Evolutionary conservation across 2,888 invertebrate species (phyloP).

Genomic region (Spisula subtruncata): DNA sequence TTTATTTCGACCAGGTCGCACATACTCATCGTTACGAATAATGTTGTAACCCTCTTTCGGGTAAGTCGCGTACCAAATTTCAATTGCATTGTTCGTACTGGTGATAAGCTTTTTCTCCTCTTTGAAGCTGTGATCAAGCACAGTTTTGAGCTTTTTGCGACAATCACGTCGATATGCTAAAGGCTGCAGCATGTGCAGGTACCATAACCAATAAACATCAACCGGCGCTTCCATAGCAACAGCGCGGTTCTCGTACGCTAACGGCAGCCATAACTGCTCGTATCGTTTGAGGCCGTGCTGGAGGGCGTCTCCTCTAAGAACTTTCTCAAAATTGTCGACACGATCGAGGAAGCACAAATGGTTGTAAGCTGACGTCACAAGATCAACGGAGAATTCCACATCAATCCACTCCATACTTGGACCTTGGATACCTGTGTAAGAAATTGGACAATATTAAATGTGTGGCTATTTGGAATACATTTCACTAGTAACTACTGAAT

Average conservation of each 20-base stretch:
- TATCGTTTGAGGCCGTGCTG: constrained; percentile 56
- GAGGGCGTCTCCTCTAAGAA: constrained; percentile 44
- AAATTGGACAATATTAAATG: not conserved
- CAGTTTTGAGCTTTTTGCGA: constrained; percentile 50
- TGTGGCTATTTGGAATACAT: no score
- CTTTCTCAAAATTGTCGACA: constrained; percentile 52
- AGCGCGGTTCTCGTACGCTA: constrained; percentile 53
- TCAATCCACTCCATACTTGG: constrained; percentile 61
- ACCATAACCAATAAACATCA: constrained; percentile 67
- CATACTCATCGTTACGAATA: constrained; percentile 62
- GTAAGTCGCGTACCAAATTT: constrained; percentile 64
- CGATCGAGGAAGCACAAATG: constrained; percentile 62
- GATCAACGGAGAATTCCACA: constrained; percentile 61
- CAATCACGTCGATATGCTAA: constrained; percentile 66
- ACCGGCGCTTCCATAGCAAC: constrained; percentile 56
- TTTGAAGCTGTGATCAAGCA: constrained; percentile 53
- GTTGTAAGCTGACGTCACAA: constrained; percentile 51
- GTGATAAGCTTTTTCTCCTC: constrained; percentile 36
- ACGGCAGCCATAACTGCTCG: constrained; percentile 67
- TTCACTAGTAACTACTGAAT: no score
- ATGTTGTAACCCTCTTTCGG: constrained; percentile 64
- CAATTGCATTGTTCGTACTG: constrained; percentile 58
- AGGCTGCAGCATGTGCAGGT: constrained; percentile 63
- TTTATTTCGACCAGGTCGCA: constrained; percentile 44
- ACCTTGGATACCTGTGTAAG: constrained; percentile 21